Percentiles rank a stretch among this genome's conserved stretches.
Conservation (phyloP, 2,797 vertebrate genomes). For the Pseudochromis fuscus region DNA sequence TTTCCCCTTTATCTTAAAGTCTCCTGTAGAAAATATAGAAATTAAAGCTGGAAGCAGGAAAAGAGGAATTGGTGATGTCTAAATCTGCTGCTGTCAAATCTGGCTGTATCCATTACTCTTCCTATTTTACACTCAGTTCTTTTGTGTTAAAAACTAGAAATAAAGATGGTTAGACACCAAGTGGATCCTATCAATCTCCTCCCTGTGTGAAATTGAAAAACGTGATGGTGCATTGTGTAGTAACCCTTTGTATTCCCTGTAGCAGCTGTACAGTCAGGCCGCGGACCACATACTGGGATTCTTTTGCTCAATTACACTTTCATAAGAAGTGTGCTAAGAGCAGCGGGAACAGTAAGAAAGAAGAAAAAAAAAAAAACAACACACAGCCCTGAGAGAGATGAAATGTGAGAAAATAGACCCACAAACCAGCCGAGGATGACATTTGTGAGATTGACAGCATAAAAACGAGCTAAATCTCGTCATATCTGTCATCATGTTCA, state of each 20-base stretch:
- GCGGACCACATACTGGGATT: conserved; percentile 33
- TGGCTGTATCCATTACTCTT: too few relatives aligned
- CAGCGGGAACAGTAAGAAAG: conserved; percentile 21
- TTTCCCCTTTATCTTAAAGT: background rate
- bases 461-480: conserved; percentile 47
- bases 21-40: background rate
- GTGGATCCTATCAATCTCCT: conserved; percentile 21
- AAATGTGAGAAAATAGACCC: conserved; percentile 43
- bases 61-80: background rate
- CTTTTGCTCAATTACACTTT: conserved; percentile 59
- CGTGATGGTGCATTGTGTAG: conserved; percentile 23
- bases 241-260: conserved; percentile 24
- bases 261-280: conserved; percentile 1
- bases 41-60: background rate
- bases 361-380: conserved; percentile 32
- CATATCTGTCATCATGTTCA: conserved; percentile 53
- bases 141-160: conserved; percentile 17
- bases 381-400: conserved; percentile 40
- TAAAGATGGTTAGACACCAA: conserved; percentile 2
- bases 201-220: conserved; percentile 46
- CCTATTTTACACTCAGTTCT: background rate
- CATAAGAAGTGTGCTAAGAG: conserved; percentile 15
- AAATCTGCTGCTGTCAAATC: background rate
- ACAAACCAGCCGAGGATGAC: conserved; percentile 46
- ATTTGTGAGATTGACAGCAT: conserved; percentile 52